Percentiles rank a stretch among this genome's conserved stretches.
Conservation (phyloP, 2,888 invertebrate species). For the Pharmacophagus antenor region DNA sequence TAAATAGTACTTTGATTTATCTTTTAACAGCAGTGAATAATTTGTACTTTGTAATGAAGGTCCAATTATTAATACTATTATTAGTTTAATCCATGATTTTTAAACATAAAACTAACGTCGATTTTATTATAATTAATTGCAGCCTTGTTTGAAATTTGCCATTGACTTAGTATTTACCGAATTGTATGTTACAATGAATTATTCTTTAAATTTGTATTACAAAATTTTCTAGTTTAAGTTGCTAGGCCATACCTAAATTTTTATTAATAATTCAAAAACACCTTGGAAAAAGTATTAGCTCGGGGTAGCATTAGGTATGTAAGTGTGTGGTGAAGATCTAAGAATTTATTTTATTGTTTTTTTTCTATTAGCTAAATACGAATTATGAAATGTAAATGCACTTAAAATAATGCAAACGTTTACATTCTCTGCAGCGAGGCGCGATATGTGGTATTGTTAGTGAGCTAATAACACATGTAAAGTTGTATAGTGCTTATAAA, state of each 20-base stretch:
- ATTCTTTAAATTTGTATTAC: constrained; percentile 21
- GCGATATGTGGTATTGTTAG: constrained; percentile 42
- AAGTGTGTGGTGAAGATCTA: constrained; percentile 6
- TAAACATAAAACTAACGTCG: background rate
- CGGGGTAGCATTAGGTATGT: background rate
- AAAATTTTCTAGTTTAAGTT: constrained; percentile 1
- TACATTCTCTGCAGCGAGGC: constrained; percentile 42
- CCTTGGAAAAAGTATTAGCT: constrained; percentile 1
- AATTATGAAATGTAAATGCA: constrained; percentile 33
- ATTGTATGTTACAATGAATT: constrained; percentile 27
- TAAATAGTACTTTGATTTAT: too few relatives aligned
- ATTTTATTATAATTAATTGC: constrained; percentile 5
- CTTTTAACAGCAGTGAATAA: too few relatives aligned
- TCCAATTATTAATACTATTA: too few relatives aligned
- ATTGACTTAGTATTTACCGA: constrained; percentile 20
- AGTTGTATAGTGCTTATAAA: constrained; percentile 76
- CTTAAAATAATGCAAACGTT: constrained; percentile 38
- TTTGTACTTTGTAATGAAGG: too few relatives aligned
- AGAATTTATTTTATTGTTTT: constrained; percentile 49
- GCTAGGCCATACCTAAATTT: constrained; percentile 10
- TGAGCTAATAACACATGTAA: constrained; percentile 61
- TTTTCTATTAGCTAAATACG: constrained; percentile 44
- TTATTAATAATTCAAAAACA: constrained; percentile 4
- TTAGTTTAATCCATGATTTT: too few relatives aligned
- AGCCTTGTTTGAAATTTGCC: constrained; percentile 20